phyloP scores from a whole-genome alignment of 2,888 invertebrate genomes.

The Nomada flava region DNA sequence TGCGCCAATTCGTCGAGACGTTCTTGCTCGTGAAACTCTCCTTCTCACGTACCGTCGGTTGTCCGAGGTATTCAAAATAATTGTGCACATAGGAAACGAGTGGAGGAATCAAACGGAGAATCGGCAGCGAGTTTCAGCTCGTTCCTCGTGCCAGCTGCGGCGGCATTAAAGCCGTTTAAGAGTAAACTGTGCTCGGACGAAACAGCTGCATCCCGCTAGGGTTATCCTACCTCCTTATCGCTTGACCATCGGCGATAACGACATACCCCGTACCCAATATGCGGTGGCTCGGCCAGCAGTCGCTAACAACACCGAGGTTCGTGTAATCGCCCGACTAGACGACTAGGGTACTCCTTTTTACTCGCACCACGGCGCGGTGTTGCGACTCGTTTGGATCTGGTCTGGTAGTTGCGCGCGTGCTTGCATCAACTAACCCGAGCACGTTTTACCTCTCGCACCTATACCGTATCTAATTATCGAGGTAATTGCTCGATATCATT shows the following conservation, averaged over 20 bases:
- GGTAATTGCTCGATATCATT: conserved; percentile 71
- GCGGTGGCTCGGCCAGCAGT: conserved; percentile 7
- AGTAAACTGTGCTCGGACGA: conserved; percentile 61
- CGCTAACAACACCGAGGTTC: conserved; percentile 33
- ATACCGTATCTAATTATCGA: conserved; percentile 74
- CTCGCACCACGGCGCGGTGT: conserved; percentile 19
- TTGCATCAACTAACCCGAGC: conserved; percentile 61
- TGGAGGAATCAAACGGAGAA: background rate
- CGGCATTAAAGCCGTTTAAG: conserved; percentile 64
- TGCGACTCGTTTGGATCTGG: conserved; percentile 27
- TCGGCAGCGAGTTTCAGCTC: background rate
- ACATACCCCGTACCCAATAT: conserved; percentile 4
- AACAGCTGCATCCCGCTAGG: conserved; percentile 79
- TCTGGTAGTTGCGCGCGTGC: conserved; percentile 30
- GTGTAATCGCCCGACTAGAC: conserved; percentile 41
- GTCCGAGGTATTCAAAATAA: background rate
- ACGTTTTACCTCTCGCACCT: conserved; percentile 59
- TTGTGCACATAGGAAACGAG: background rate
- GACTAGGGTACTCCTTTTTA: conserved; percentile 7
- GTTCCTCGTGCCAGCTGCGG: conserved; percentile 68
- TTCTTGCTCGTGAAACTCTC: conserved; percentile 1
- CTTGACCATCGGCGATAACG: conserved; percentile 66
- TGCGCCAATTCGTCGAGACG: conserved; percentile 36
- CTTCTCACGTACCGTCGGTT: background rate
- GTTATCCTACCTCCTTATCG: conserved; percentile 62